Evolutionary conservation across 2,888 invertebrate species (phyloP).

Genomic region (Chorisops tibialis): DNA sequence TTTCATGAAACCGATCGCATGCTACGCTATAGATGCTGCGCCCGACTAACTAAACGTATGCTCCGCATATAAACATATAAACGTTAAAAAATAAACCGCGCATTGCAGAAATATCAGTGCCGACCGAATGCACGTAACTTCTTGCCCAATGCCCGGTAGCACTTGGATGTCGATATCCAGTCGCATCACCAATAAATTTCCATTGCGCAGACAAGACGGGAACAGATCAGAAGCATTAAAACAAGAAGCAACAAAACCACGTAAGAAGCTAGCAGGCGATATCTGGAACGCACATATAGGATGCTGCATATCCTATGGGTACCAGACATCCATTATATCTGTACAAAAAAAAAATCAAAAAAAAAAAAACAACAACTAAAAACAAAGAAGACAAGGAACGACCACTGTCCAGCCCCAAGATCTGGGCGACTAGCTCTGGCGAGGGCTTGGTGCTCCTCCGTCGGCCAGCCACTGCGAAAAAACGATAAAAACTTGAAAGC

Average conservation of each 20-base stretch:
- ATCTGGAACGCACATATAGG: constrained; percentile 27
- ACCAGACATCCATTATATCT: constrained; percentile 27
- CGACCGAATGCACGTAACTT: background rate
- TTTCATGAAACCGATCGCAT: too few relatives aligned
- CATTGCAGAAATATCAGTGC: too few relatives aligned
- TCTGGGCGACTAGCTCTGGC: background rate
- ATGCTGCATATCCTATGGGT: constrained; percentile 23
- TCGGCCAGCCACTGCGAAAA: constrained; percentile 17
- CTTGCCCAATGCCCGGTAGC: constrained; percentile 49
- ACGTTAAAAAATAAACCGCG: too few relatives aligned
- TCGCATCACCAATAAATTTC: constrained; percentile 51
- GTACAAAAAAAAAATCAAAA: constrained; percentile 32
- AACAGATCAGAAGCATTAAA: constrained; percentile 21
- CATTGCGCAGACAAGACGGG: constrained; percentile 39
- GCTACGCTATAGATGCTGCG: too few relatives aligned
- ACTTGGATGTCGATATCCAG: constrained; percentile 52
- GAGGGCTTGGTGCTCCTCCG: background rate
- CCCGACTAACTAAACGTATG: too few relatives aligned
- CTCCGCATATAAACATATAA: too few relatives aligned
- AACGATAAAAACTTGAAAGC: constrained; percentile 24
- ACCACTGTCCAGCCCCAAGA: constrained; percentile 12
- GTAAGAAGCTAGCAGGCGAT: constrained; percentile 8
- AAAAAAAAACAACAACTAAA: too few relatives aligned
- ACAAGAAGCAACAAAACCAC: constrained; percentile 10
- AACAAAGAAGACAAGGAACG: constrained; percentile 21